phyloP scores from a whole-genome alignment of 2,888 invertebrate genomes.

The Dorcus parallelipipedus region DNA sequence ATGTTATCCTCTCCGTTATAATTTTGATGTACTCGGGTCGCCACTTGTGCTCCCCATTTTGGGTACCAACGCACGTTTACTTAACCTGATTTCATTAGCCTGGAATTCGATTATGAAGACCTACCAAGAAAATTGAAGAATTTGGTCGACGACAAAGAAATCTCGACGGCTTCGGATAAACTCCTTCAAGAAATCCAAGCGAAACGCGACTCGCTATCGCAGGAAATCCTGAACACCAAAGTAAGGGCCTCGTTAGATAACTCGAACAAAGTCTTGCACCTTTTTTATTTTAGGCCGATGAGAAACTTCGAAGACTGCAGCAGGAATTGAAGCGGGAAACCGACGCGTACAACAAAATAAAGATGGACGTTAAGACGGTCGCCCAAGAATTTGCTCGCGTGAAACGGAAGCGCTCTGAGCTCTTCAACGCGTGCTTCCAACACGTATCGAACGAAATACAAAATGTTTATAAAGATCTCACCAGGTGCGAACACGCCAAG shows the following conservation, averaged over 20 bases:
- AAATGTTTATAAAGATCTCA: slow-evolving; percentile 86
- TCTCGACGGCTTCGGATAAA: slow-evolving; percentile 81
- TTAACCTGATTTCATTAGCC: slow-evolving; percentile 49
- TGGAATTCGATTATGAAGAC: slow-evolving; percentile 78
- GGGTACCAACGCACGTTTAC: neutral
- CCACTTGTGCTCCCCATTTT: too few relatives aligned
- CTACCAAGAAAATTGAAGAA: slow-evolving; percentile 78
- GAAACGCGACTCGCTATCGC: slow-evolving; percentile 81
- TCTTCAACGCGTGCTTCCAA: slow-evolving; percentile 94
- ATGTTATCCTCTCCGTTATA: too few relatives aligned
- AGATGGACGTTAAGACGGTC: slow-evolving; percentile 90
- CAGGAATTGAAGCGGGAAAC: slow-evolving; percentile 94
- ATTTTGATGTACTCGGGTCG: too few relatives aligned
- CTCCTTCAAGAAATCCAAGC: slow-evolving; percentile 79
- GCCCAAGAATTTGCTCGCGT: slow-evolving; percentile 92
- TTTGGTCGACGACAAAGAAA: slow-evolving; percentile 81
- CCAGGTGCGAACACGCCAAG: slow-evolving; percentile 47
- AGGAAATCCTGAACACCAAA: slow-evolving; percentile 96
- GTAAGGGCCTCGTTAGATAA: slow-evolving; percentile 43
- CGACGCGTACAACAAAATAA: slow-evolving; percentile 92
- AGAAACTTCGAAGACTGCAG: slow-evolving; percentile 88
- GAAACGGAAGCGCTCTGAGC: slow-evolving; percentile 88
- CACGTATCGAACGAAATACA: slow-evolving; percentile 98
- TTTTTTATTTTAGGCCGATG: slow-evolving; percentile 64
- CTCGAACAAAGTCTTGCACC: too few relatives aligned